A percentile compares a stretch with the other conserved stretches of the same genome.
Evolutionary conservation across 1,140 invertebrate genomes (phyloP).

Genomic region (Melanaphis sacchari): DNA sequence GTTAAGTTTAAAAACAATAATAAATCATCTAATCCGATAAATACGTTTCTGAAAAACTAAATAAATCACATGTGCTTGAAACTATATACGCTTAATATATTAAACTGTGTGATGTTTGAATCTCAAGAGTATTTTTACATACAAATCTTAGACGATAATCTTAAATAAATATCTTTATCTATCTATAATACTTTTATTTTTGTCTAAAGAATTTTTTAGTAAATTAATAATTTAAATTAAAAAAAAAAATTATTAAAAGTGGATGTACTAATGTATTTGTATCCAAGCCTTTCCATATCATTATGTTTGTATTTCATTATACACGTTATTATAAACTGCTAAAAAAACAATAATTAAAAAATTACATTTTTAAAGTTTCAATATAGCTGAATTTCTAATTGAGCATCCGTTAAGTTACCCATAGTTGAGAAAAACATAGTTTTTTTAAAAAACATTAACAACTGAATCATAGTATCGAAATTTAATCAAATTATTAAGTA

Average conservation of each 20-base stretch:
- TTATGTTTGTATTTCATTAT: too few relatives aligned
- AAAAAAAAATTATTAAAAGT: background rate
- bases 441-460: too few relatives aligned
- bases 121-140: slow-evolving; percentile 1
- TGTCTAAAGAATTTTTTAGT: background rate
- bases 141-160: background rate
- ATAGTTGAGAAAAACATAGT: too few relatives aligned
- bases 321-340: too few relatives aligned
- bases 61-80: background rate
- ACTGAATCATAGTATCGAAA: background rate
- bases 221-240: background rate
- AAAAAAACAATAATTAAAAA: too few relatives aligned
- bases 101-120: background rate
- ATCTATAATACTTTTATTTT: background rate
- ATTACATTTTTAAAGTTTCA: background rate
- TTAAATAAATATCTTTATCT: background rate
- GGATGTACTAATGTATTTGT: background rate
- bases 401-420: too few relatives aligned
- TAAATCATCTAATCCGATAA: background rate
- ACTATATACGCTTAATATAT: background rate
- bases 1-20: background rate
- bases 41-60: background rate
- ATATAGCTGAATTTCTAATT: background rate
- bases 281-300: background rate
- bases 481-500: background rate